Evolutionary conservation across 1,140 invertebrate species (phyloP).

Genomic region (Bombus picipes): DNA sequence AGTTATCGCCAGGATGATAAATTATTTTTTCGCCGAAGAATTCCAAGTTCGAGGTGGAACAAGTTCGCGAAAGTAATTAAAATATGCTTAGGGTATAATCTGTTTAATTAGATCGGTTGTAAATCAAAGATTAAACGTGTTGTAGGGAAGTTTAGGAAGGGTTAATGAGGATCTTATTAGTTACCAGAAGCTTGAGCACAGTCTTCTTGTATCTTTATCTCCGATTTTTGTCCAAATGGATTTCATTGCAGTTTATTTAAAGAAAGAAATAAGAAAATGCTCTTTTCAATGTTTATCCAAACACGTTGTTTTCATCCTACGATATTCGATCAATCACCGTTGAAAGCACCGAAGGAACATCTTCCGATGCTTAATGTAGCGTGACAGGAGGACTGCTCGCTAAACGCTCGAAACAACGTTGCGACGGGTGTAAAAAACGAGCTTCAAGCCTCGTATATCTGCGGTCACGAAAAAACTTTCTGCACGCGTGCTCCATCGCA

Average conservation of each 20-base stretch:
- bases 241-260: not conserved
- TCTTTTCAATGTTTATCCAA: not conserved
- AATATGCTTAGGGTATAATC: not conserved
- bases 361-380: constrained; percentile 39
- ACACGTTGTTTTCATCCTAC: not conserved
- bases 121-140: not conserved
- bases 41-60: not conserved
- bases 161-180: constrained; percentile 20
- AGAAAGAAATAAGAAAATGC: too few relatives aligned
- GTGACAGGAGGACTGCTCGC: constrained; percentile 5
- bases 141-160: not conserved
- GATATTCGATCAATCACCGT: not conserved
- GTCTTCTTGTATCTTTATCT: not conserved
- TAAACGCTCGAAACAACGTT: constrained; percentile 33
- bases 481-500: constrained; percentile 2
- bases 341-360: not conserved
- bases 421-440: constrained; percentile 39
- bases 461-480: constrained; percentile 28
- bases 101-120: not conserved
- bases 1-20: not conserved
- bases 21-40: not conserved
- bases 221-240: too few relatives aligned
- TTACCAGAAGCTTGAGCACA: not conserved
- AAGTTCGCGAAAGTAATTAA: not conserved
- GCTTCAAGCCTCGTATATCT: constrained; percentile 28